These are phyloP conservation scores for Nomada goodeniana DNA, from an alignment of 2,888 invertebrate species.

Conservation along the genomic window DNA sequence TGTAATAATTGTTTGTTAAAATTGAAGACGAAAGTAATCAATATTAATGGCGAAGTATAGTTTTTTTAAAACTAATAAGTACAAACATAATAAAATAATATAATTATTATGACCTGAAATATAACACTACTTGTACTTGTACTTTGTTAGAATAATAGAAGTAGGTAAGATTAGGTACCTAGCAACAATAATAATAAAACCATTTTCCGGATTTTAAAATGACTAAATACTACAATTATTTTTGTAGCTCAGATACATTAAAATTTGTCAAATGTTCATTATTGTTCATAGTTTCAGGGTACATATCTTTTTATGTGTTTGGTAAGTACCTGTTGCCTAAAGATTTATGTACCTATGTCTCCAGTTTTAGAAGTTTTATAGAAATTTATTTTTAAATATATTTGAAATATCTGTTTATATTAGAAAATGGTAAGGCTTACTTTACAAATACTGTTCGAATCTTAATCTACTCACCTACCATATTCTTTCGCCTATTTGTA, in stretches of 20 bases:
- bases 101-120: not conserved
- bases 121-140: not conserved
- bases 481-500: conserved; percentile 40
- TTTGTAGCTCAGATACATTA: not conserved
- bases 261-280: conserved; percentile 15
- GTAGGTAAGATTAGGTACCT: conserved; percentile 1
- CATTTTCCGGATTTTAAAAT: not conserved
- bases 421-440: conserved; percentile 33
- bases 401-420: conserved; percentile 11
- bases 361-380: conserved; percentile 17
- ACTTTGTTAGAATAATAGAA: conserved; percentile 4
- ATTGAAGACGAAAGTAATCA: conserved; percentile 25
- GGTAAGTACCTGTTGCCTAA: conserved; percentile 7
- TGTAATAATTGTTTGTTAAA: conserved; percentile 6
- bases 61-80: not conserved
- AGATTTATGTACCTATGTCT: conserved; percentile 16
- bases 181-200: not conserved
- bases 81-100: conserved; percentile 14
- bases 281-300: conserved; percentile 21
- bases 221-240: not conserved
- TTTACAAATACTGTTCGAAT: conserved; percentile 37
- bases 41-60: conserved; percentile 6
- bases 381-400: conserved; percentile 35
- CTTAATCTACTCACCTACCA: conserved; percentile 44
- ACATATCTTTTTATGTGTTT: conserved; percentile 30